Percentiles rank a stretch among this genome's conserved stretches.
These are phyloP conservation scores for Sphaerophoria taeniata DNA, from an alignment of 2,888 invertebrate species.

Conservation along the genomic window DNA sequence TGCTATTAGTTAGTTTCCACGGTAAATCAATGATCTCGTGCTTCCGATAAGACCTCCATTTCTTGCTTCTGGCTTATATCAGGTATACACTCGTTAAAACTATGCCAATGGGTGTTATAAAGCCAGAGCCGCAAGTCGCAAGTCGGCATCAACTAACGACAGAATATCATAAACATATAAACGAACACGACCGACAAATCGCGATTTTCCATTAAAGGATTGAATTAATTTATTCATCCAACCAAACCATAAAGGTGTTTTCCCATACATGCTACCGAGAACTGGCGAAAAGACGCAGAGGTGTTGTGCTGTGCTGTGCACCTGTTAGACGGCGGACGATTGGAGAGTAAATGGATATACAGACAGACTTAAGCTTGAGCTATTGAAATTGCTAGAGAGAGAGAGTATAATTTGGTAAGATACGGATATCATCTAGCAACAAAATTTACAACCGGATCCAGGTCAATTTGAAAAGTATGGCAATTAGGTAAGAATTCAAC, in stretches of 20 bases:
- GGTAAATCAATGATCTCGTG: conserved; percentile 59
- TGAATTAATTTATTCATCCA: conserved; percentile 65
- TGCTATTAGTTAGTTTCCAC: conserved; percentile 41
- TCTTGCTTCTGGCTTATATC: conserved; percentile 42
- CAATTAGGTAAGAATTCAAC: conserved; percentile 17
- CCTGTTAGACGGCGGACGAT: conserved; percentile 40
- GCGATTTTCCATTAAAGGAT: conserved; percentile 66
- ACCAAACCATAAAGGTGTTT: conserved; percentile 28
- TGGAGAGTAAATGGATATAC: conserved; percentile 27
- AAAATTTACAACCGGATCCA: neutral
- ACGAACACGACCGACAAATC: conserved; percentile 54
- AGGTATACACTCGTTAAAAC: neutral
- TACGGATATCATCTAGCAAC: neutral
- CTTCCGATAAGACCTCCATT: conserved; percentile 52
- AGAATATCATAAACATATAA: conserved; percentile 36
- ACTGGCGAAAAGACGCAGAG: conserved; percentile 45
- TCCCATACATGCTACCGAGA: neutral
- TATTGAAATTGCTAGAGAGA: neutral
- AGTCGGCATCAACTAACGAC: conserved; percentile 17
- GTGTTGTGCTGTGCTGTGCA: conserved; percentile 40
- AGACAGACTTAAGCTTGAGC: conserved; percentile 1
- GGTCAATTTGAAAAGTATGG: conserved; percentile 25
- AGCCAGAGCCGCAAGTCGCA: neutral
- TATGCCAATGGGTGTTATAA: neutral
- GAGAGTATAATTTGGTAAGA: conserved; percentile 6